These are phyloP conservation scores for Carposina sasakii DNA, from an alignment of 1,140 invertebrate genomes.

Conservation along the genomic window DNA sequence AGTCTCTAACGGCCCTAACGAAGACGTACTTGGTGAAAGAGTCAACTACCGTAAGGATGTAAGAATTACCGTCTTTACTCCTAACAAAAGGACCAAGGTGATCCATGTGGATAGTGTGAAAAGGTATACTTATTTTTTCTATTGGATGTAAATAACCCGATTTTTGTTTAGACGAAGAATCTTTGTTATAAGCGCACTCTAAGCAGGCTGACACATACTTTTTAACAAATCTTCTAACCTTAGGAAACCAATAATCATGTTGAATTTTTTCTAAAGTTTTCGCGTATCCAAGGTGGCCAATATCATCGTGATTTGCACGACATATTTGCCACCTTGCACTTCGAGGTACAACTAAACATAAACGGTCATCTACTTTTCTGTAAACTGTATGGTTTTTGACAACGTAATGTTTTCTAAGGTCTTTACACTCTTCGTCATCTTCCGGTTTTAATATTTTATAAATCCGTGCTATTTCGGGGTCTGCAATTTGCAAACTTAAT, in stretches of 20 bases:
- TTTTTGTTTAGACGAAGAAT: neutral
- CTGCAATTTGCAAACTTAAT: neutral
- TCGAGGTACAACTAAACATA: neutral
- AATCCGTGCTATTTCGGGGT: neutral
- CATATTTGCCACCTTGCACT: conserved; percentile 6
- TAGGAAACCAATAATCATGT: neutral
- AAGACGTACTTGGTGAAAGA: neutral
- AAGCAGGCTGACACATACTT: conserved; percentile 1
- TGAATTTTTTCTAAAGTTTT: conserved; percentile 6
- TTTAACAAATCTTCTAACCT: neutral
- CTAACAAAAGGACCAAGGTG: conserved; percentile 1
- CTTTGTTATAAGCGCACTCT: conserved; percentile 1
- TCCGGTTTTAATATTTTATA: neutral
- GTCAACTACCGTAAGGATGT: conserved; percentile 1
- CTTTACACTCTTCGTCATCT: neutral
- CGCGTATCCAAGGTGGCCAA: conserved; percentile 12
- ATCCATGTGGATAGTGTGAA: conserved; percentile 1
- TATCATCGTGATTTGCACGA: conserved; percentile 10
- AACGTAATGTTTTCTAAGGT: neutral
- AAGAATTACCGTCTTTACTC: neutral
- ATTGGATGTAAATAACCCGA: conserved; percentile 1
- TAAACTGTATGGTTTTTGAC: neutral
- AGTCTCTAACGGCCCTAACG: neutral
- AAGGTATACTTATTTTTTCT: neutral
- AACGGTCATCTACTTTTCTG: neutral